Conservation (phyloP, 2,888 invertebrate genomes). For the Diogma glabrata region DNA sequence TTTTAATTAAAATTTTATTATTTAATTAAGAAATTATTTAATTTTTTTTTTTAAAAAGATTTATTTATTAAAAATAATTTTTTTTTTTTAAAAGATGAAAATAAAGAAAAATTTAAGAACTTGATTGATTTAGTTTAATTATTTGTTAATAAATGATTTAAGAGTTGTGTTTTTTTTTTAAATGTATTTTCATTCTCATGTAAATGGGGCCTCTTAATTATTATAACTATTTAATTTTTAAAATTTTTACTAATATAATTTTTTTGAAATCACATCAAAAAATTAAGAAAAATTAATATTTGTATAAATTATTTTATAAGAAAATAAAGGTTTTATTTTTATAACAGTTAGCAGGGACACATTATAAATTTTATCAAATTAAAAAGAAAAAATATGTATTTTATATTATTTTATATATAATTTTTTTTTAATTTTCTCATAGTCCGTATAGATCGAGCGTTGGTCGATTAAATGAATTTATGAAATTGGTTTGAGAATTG, state of each 20-base stretch:
- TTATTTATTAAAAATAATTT: neutral
- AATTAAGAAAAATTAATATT: no score
- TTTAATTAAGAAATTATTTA: no score
- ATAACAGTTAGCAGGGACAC: conserved; percentile 6
- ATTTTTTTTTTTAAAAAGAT: conserved; percentile 4
- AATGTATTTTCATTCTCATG: conserved; percentile 1
- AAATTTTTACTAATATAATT: neutral
- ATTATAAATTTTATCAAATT: conserved; percentile 1
- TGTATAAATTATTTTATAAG: neutral
- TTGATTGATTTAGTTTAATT: neutral
- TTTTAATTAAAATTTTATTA: no score
- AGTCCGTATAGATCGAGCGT: neutral
- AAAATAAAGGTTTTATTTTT: conserved; percentile 5
- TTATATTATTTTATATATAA: no score
- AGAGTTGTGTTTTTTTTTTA: neutral
- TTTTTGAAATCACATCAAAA: no score
- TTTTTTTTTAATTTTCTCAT: conserved; percentile 3
- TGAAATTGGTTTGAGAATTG: neutral
- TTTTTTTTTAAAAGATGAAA: neutral
- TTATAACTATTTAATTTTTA: neutral
- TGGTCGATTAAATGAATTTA: conserved; percentile 3
- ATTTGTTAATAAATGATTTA: no score
- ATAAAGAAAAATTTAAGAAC: conserved; percentile 7
- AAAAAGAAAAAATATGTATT: no score
- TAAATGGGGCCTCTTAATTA: conserved; percentile 6